These are phyloP conservation scores for Acanthosoma haemorrhoidale DNA, from an alignment of 2,888 invertebrate species.

Conservation along the genomic window DNA sequence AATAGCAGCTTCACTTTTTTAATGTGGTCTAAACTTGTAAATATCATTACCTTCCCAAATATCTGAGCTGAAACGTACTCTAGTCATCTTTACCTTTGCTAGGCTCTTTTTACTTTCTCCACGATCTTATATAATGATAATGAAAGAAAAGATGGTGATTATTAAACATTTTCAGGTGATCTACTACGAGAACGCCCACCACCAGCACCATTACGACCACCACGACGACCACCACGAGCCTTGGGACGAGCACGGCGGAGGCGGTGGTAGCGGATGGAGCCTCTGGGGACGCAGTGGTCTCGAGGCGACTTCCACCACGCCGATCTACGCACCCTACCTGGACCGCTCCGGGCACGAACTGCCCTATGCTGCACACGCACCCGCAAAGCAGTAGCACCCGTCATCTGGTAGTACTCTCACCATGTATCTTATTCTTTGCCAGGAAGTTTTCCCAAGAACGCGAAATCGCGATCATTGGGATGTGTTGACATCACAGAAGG, in stretches of 20 bases:
- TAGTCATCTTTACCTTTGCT: too few relatives aligned
- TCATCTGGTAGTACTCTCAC: too few relatives aligned
- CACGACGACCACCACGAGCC: conserved; percentile 40
- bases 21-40: too few relatives aligned
- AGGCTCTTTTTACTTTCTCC: too few relatives aligned
- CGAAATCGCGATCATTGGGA: too few relatives aligned
- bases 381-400: not conserved
- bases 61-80: too few relatives aligned
- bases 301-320: conserved; percentile 37
- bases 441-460: too few relatives aligned
- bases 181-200: conserved; percentile 43
- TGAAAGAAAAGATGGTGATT: not conserved
- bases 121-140: too few relatives aligned
- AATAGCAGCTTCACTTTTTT: too few relatives aligned
- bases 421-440: too few relatives aligned
- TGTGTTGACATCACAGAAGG: too few relatives aligned
- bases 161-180: conserved; percentile 33
- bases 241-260: conserved; percentile 36
- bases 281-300: conserved; percentile 41
- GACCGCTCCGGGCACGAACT: conserved; percentile 1
- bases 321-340: not conserved
- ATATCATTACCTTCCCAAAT: too few relatives aligned
- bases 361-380: conserved; percentile 13
- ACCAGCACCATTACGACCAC: conserved; percentile 43
- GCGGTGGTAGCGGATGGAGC: conserved; percentile 37